Base-by-base conservation (phyloP, 2,888 invertebrate species). In the Perdita meconis region DNA sequence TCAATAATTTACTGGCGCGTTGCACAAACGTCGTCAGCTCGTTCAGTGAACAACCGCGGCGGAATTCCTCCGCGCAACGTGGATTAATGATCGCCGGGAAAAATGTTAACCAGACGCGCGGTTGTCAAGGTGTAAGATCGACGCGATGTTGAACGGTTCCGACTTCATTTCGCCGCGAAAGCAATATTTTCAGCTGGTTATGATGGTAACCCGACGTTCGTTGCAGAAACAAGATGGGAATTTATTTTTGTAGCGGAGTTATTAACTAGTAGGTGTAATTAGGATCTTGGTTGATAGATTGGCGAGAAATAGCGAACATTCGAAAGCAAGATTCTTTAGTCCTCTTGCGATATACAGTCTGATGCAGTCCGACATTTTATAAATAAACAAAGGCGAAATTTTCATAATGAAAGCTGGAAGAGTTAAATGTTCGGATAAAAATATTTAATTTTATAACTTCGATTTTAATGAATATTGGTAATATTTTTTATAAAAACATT, bases 1-100 rank as follows among this genome's bases (percentile, higher is more conserved):
- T 81, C 80, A 71, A 80, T 81, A 66, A 76, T 72, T 76, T 60
- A 81, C 47, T 51, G 57, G 42, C 16, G 38, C 16, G 38, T 40
- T 26, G 24, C 8, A 3, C 13, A 22, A 13, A 57, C 42, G n/a
- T 26, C 61, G 56, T 24, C 56, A 19, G 44, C 12, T 6, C 4
- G 36, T 16, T 26, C 69, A 53, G 57, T n/a, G 57, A 76, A 63
- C 57, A 53, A 72, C 53, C 76, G 65, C 67, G 8, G 51, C 12
- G 71, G 76, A 61, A 76, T 79, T 76, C 67, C 61, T 22, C 16
- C 16, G 22, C 63, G 26, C n/a, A 6, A 0, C 26, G 38, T 47
- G 74, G 53, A 72, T 76, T 64, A 61, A 65, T 26, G 57, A 55
- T 10, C 42, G n/a, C 26, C 19, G 5, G 47, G 36, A 44, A 73